phyloP scores from a whole-genome alignment of 2,797 vertebrate species.

The Acanthiza pusilla region DNA sequence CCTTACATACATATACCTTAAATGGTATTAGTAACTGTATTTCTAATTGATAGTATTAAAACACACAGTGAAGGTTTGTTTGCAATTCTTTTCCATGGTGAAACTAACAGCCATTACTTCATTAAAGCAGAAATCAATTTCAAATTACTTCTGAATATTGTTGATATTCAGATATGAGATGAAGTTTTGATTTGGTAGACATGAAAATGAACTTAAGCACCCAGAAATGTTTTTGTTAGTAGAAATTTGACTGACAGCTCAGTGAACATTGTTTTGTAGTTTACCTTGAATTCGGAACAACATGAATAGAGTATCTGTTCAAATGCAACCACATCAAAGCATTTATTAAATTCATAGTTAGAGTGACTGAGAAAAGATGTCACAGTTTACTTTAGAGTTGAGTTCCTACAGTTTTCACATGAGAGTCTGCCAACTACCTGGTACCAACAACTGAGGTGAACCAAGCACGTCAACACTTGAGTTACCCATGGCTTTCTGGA shows the following conservation, averaged over 20 bases:
- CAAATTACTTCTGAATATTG: not conserved
- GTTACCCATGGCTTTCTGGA: not conserved
- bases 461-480: not conserved
- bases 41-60: not conserved
- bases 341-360: not conserved
- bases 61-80: not conserved
- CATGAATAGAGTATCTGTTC: not conserved
- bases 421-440: not conserved
- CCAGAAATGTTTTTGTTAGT: not conserved
- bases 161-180: not conserved
- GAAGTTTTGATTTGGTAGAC: not conserved
- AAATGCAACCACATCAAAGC: not conserved
- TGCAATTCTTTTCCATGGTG: not conserved
- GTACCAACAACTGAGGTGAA: not conserved
- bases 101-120: not conserved
- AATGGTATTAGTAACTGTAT: not conserved
- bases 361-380: not conserved
- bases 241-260: not conserved
- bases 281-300: not conserved
- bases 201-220: not conserved
- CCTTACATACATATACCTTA: not conserved
- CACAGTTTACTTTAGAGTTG: not conserved
- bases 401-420: not conserved
- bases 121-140: not conserved
- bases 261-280: not conserved